Evolutionary conservation across 2,113 vertebrate genomes (phyloP), one percentile per base, ranked within the genome.

Genomic region (Syrmaticus mikado): DNA sequence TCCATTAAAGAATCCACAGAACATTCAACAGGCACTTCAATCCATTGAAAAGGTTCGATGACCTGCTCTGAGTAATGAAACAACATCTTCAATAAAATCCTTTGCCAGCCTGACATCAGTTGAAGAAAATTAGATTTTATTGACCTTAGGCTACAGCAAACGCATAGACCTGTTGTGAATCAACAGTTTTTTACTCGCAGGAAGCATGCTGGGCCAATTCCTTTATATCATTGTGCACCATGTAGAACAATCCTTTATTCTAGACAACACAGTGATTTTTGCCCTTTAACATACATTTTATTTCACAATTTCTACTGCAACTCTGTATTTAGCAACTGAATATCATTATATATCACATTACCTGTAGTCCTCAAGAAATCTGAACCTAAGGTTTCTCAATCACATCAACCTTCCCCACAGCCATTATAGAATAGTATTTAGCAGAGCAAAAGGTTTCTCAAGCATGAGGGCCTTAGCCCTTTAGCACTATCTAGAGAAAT

Each of bases 61-160:
- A 91, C 64, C 76, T 70, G 52, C 64, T 92, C 62, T 81, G 46
- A 89, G 43, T 66, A 94, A 80, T 34, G 57, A 95, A 93, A 91
- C 45, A 77, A 79, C 52, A 84, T 27, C 27, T 85, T 50, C 57
- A 79, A 58, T 72, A 91, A 94, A 96, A 82, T 92, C 41, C 53
- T 45, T 94, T 60, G 70, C 53, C 53, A 90, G 27, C 8, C 58
- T 87, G 55, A 85, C 8, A 77, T 27, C 45, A 85, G 71, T 38
- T 93, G 62, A 91, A 92, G 68, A 94, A 93, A 90, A 96, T 72
- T 34, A 75, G 73, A 75, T 94, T 93, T 92, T 80, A 94, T 52
- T 97, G 70, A 85, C 55, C 64, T 89, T 94, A 58, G 64, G n/a
- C 53, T 82, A 52, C 36, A 90, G 73, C 22, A 38, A 41, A 89